phyloP scores from a whole-genome alignment of 2,888 invertebrate genomes.

The Agrotis clavis region DNA sequence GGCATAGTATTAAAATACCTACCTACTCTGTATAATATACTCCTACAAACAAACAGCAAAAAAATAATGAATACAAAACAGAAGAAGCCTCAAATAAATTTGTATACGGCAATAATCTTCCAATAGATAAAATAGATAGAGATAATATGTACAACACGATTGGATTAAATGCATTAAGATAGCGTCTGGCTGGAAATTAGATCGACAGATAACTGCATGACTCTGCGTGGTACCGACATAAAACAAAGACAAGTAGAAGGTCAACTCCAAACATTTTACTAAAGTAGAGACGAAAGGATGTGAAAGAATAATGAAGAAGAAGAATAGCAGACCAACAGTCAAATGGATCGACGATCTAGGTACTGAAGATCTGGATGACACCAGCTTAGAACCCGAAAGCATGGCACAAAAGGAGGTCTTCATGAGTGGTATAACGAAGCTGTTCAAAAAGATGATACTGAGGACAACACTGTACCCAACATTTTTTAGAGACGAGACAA shows the following conservation, averaged over 20 bases:
- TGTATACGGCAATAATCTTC: constrained; percentile 32
- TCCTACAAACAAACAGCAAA: not conserved
- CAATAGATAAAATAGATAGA: constrained; percentile 39
- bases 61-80: not conserved
- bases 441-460: not conserved
- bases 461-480: not conserved
- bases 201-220: constrained; percentile 43
- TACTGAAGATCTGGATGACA: not conserved
- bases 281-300: not conserved
- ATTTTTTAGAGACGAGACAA: too few species aligned
- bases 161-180: constrained; percentile 47
- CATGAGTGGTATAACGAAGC: not conserved
- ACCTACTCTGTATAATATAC: too few species aligned
- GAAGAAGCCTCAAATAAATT: constrained; percentile 12
- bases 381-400: not conserved
- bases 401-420: not conserved
- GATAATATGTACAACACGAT: constrained; percentile 44
- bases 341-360: not conserved
- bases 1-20: too few species aligned
- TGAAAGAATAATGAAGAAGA: too few species aligned
- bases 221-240: not conserved
- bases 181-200: constrained; percentile 44
- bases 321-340: not conserved
- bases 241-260: constrained; percentile 8
- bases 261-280: not conserved